A percentile compares a stretch with the other conserved stretches of the same genome.
These are phyloP conservation scores for Alca torda DNA, from an alignment of 2,797 vertebrate species.

Conservation along the genomic window DNA sequence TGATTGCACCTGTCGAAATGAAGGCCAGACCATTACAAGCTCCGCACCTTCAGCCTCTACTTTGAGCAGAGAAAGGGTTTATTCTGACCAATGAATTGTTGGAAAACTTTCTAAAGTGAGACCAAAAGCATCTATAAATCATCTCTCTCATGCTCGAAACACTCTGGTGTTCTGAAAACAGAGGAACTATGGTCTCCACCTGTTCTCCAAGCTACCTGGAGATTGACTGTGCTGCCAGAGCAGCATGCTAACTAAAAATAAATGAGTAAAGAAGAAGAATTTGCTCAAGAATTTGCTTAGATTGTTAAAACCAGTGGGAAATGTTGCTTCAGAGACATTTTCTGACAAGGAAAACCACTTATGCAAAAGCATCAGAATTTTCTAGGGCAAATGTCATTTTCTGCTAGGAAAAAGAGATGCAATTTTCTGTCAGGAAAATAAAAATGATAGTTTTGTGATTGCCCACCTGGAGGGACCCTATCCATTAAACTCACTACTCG, in stretches of 20 bases:
- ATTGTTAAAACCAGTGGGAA: constrained; percentile 9
- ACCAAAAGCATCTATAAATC: neutral
- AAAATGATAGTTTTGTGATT: neutral
- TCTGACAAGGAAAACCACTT: constrained; percentile 11
- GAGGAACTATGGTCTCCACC: neutral
- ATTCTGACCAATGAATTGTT: neutral
- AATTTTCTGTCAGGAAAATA: constrained; percentile 22
- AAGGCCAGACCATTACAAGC: neutral
- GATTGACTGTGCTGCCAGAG: neutral
- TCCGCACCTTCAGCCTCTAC: neutral
- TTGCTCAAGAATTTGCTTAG: neutral
- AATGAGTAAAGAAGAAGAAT: neutral
- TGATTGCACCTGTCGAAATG: neutral
- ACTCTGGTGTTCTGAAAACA: neutral
- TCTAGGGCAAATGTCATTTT: neutral
- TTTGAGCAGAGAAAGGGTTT: neutral
- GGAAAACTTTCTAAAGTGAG: neutral
- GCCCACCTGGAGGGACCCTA: neutral
- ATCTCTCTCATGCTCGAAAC: neutral
- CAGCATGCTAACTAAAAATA: neutral
- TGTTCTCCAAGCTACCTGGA: neutral
- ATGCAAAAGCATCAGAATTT: constrained; percentile 10
- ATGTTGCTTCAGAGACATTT: neutral
- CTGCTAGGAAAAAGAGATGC: neutral
- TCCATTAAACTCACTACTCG: neutral